A percentile compares a stretch with the other conserved stretches of the same genome.
Evolutionary conservation across 1,140 invertebrate genomes (phyloP).

Genomic region (Ladona fulva): DNA sequence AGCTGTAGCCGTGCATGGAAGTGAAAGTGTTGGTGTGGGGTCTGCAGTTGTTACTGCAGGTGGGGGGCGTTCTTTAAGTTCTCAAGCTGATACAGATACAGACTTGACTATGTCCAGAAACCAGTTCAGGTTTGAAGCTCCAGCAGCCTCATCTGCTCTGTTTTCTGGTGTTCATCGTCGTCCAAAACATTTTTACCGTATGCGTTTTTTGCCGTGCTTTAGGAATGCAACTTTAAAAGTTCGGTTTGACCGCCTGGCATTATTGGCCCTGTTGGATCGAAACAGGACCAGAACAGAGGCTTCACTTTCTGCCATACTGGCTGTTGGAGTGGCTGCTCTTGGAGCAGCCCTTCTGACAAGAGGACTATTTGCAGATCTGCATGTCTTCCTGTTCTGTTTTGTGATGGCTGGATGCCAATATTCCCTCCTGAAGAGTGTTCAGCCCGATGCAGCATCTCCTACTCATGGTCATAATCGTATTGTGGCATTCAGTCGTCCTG

Average conservation of each 20-base stretch:
- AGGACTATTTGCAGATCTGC: conserved; percentile 84
- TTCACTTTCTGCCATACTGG: conserved; percentile 72
- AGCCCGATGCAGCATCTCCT: conserved; percentile 95
- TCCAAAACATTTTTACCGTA: conserved; percentile 78
- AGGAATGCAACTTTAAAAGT: conserved; percentile 39
- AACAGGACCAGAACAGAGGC: conserved; percentile 81
- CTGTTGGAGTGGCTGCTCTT: conserved; percentile 74
- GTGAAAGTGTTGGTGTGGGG: conserved; percentile 9
- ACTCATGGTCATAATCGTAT: conserved; percentile 97
- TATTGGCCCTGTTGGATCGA: conserved; percentile 86
- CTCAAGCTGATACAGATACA: conserved; percentile 31
- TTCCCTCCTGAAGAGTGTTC: conserved; percentile 95
- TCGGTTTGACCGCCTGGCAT: conserved; percentile 81
- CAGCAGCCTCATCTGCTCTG: background rate
- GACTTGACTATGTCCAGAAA: conserved; percentile 27
- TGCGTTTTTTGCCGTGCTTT: conserved; percentile 61
- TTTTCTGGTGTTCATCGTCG: background rate
- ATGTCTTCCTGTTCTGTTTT: conserved; percentile 91
- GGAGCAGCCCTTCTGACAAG: conserved; percentile 75
- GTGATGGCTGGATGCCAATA: conserved; percentile 96
- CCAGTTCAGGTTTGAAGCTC: conserved; percentile 25
- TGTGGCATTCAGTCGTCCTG: conserved; percentile 82
- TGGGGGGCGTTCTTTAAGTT: conserved; percentile 23
- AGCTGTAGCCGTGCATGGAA: conserved; percentile 18
- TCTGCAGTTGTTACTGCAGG: conserved; percentile 15